A percentile compares a stretch with the other conserved stretches of the same genome.
Evolutionary conservation across 2,888 invertebrate genomes (phyloP).

Genomic region (Leistus spinibarbis): DNA sequence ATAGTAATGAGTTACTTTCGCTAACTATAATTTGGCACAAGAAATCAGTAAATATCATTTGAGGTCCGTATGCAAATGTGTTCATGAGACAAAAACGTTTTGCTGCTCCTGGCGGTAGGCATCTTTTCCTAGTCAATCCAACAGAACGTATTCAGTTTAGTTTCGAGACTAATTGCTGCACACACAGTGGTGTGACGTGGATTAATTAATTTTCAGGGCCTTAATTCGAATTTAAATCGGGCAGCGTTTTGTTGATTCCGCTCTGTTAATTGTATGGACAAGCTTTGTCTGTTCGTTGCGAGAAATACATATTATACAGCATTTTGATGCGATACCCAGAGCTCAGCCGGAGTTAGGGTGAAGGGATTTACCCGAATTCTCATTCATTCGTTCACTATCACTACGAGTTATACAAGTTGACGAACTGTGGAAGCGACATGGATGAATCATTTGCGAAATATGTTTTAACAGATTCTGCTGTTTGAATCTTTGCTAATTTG

Average conservation of each 20-base stretch:
- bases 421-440: slow-evolving; percentile 30
- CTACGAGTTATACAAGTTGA: slow-evolving; percentile 18
- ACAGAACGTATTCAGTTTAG: background rate
- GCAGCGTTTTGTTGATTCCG: slow-evolving; percentile 58
- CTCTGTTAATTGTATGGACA: slow-evolving; percentile 57
- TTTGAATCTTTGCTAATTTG: too few relatives aligned
- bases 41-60: background rate
- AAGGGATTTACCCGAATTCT: slow-evolving; percentile 3
- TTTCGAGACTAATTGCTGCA: slow-evolving; percentile 32
- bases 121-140: background rate
- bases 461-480: background rate
- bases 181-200: slow-evolving; percentile 54
- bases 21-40: too few relatives aligned
- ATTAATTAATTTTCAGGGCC: slow-evolving; percentile 58
- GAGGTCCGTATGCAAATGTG: background rate
- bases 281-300: slow-evolving; percentile 45
- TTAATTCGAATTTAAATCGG: slow-evolving; percentile 59
- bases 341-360: background rate
- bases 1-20: too few relatives aligned
- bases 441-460: background rate
- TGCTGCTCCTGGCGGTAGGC: background rate
- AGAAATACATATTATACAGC: background rate
- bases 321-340: background rate
- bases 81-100: background rate
- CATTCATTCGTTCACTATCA: slow-evolving; percentile 23